Base-by-base conservation (phyloP, 2,888 invertebrate genomes). In the Campaea margaritaria region DNA sequence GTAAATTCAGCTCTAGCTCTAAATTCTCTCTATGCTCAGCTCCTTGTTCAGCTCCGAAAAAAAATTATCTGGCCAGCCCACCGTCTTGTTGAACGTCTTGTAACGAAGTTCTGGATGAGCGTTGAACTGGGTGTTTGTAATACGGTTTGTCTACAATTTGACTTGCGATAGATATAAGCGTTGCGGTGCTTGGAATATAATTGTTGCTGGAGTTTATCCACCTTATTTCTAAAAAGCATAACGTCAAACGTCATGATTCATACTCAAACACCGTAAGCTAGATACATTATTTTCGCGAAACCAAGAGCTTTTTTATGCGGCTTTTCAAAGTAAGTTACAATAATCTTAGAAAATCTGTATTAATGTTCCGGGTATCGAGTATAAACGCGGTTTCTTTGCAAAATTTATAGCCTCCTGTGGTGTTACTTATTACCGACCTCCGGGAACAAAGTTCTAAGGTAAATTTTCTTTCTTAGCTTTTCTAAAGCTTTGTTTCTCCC, bases 301-400 rank as follows among this genome's bases (percentile, higher is more conserved):
- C 58, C 67, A 61, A 59, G 50, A 64, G 55, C 58, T 64, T 70
- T 66, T 64, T 60, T 50, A 38, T 41, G 59, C 31, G 41, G 44
- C 46, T 48, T 58, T 60, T 59, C 61, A 59, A 58, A 49, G 69
- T 78, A 75, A 73, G 72, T 78, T 70, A 75, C 76, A 76, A 79
- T 79, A 78, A 82, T 79, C 77, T 76, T 67, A 69, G 70, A 78
- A 80, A 82, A 83, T 82, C 77, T 79, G 77, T 83, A 82, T 83
- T 82, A 82, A 83, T 83, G 80, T 78, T 65, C 59, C 48, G 71
- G 74, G 75, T 77, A 78, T 82, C 75, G 75, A 77, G 73, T 76
- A 78, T 78, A 81, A 81, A 79, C 72, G 82, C 67, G 76, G 77
- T 81, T 79, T 78, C 78, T 79, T 78, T 74, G 67, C 61, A 55